Evolutionary conservation across 2,888 invertebrate species (phyloP), one percentile per base, ranked within the genome.

Genomic region (Nemurella pictetii): DNA sequence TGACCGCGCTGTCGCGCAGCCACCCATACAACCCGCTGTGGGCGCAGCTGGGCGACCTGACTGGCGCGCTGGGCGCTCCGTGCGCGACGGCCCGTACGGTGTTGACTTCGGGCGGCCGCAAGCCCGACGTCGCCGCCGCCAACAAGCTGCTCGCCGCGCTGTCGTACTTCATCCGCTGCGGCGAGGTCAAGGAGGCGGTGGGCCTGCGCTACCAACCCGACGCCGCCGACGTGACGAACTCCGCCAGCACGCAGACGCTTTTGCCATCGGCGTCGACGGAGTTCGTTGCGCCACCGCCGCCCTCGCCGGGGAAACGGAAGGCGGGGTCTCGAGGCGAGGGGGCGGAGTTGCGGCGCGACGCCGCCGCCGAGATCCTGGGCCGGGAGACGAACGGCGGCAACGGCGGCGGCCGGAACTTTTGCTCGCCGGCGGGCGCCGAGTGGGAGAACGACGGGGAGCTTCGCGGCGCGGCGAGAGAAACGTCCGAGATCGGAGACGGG

Each of bases 11-110:
- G 55, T 92, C 93, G 2, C 93, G 92, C 87, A 92, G 92, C 86
- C 93, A 94, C 89, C 95, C 96, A 0, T 97, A 96, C 90, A 98
- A 97, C 91, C 96, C 97, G 0, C 90, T 97, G 0, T 97, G 97
- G 97, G 96, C 96, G 0, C 98, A 98, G 89, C 92, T 98, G 86
- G 94, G 95, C 36, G 97, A 98, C 89, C 91, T 98, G 30, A 96
- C 95, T 89, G 98, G 97, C n/a, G 95, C 95, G 83, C 93, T 96
- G 77, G 97, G 96, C 0, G 93, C 93, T 89, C 96, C 97, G 0
- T 92, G 94, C 0, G 94, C 95, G 89, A 91, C 96, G 72, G 94
- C 96, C 0, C 94, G 95, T 86, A 97, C 98, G 3, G 93, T 98
- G 87, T 94, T 95, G 35, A 95, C 95, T 15, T 88, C 89, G 35